phyloP scores from a whole-genome alignment of 2,797 vertebrate genomes.

The Eutrigla gurnardus region DNA sequence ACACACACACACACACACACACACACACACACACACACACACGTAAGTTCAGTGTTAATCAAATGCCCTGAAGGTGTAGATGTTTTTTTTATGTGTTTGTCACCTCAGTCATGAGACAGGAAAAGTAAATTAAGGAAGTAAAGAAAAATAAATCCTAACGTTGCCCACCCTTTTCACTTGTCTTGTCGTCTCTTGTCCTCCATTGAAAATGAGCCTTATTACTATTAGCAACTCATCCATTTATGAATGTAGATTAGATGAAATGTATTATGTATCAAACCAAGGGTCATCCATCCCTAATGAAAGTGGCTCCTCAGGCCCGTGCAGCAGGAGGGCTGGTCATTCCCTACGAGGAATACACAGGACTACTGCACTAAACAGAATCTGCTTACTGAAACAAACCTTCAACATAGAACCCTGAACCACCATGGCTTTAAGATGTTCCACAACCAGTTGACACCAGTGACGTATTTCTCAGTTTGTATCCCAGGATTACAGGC shows the following conservation, averaged over 20 bases:
- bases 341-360: background rate
- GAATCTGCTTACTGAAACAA: slow-evolving; percentile 22
- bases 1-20: no score
- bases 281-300: slow-evolving; percentile 50
- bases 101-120: slow-evolving; percentile 7
- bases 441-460: slow-evolving; percentile 35
- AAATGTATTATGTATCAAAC: slow-evolving; percentile 74
- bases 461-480: slow-evolving; percentile 38
- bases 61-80: background rate
- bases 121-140: background rate
- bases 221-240: slow-evolving; percentile 72
- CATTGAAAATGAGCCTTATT: slow-evolving; percentile 59
- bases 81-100: slow-evolving; percentile 27
- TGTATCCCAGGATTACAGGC: slow-evolving; percentile 42
- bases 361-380: background rate
- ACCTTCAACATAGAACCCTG: background rate
- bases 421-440: slow-evolving; percentile 2
- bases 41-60: no score
- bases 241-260: slow-evolving; percentile 76
- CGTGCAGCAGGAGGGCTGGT: slow-evolving; percentile 26
- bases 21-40: no score
- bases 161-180: slow-evolving; percentile 31
- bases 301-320: slow-evolving; percentile 33
- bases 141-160: slow-evolving; percentile 3
- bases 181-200: slow-evolving; percentile 41